Conservation (phyloP, 2,113 vertebrate species). For the Percopsis transmontana region DNA sequence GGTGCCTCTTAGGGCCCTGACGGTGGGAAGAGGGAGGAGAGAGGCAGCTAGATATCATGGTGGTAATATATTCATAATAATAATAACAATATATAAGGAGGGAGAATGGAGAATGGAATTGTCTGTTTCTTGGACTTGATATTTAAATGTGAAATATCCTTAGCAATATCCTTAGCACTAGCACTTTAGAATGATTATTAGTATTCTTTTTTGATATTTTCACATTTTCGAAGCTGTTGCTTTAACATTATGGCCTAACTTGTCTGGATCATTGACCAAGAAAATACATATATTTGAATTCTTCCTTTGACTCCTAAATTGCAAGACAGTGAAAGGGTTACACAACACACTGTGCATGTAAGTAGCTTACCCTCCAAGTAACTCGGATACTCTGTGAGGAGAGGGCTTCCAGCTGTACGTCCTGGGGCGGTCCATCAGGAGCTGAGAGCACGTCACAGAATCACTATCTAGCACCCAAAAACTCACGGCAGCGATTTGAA, state of each 20-base stretch:
- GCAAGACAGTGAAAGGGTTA: too few relatives aligned
- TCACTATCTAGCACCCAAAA: not conserved
- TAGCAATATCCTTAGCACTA: too few relatives aligned
- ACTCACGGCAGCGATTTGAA: not conserved
- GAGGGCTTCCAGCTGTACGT: constrained; percentile 93
- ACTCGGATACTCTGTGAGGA: constrained; percentile 97
- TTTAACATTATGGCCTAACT: too few relatives aligned
- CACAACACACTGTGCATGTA: not conserved
- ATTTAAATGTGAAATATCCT: too few relatives aligned
- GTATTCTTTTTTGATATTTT: too few relatives aligned
- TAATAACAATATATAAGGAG: too few relatives aligned
- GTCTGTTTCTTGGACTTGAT: too few relatives aligned
- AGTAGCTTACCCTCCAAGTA: constrained; percentile 90
- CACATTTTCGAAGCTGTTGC: too few relatives aligned
- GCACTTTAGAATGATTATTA: too few relatives aligned
- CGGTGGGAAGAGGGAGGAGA: not conserved
- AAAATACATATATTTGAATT: not conserved
- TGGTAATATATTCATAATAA: not conserved
- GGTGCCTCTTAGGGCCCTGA: constrained; percentile 92
- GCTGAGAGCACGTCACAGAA: constrained; percentile 71
- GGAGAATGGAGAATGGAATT: too few relatives aligned
- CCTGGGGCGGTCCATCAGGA: constrained; percentile 97
- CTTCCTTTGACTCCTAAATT: too few relatives aligned
- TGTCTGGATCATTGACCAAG: too few relatives aligned
- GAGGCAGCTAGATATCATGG: not conserved